phyloP scores from a whole-genome alignment of 1,140 invertebrate genomes.

The Drosophila albomicans region DNA sequence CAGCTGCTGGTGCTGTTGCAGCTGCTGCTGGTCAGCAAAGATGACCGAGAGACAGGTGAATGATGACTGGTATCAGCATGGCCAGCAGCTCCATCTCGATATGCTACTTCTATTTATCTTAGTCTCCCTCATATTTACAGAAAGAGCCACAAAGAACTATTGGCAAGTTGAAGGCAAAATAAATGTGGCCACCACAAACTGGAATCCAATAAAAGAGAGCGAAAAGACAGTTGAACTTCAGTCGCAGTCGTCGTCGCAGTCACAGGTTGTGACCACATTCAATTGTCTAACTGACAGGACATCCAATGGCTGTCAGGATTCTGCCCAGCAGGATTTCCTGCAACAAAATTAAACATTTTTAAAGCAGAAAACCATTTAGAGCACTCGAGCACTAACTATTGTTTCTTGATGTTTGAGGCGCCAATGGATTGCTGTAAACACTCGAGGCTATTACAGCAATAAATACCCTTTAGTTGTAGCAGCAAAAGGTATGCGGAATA shows the following conservation, averaged over 20 bases:
- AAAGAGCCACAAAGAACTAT: slow-evolving; percentile 13
- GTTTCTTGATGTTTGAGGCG: background rate
- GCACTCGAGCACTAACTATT: background rate
- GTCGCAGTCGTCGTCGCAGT: slow-evolving; percentile 2
- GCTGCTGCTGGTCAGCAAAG: slow-evolving; percentile 7
- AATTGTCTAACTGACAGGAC: slow-evolving; percentile 3
- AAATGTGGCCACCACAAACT: slow-evolving; percentile 31
- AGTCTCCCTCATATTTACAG: slow-evolving; percentile 13
- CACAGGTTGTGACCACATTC: slow-evolving; percentile 14
- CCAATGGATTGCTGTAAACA: slow-evolving; percentile 1
- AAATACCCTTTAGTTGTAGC: background rate
- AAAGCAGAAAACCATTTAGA: slow-evolving; percentile 1
- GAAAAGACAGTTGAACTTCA: slow-evolving; percentile 11
- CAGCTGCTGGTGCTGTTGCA: slow-evolving; percentile 7
- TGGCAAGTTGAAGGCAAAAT: slow-evolving; percentile 22
- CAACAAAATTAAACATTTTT: slow-evolving; percentile 4
- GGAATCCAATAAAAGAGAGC: slow-evolving; percentile 16
- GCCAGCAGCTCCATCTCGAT: background rate
- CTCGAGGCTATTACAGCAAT: background rate
- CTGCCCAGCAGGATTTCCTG: background rate
- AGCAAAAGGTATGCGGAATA: background rate
- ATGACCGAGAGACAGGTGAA: slow-evolving; percentile 23
- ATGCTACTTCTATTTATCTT: slow-evolving; percentile 14
- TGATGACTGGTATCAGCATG: slow-evolving; percentile 4
- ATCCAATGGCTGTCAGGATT: slow-evolving; percentile 6